Evolutionary conservation across 2,888 invertebrate species (phyloP).

Genomic region (Malthinus seriepunctatus): DNA sequence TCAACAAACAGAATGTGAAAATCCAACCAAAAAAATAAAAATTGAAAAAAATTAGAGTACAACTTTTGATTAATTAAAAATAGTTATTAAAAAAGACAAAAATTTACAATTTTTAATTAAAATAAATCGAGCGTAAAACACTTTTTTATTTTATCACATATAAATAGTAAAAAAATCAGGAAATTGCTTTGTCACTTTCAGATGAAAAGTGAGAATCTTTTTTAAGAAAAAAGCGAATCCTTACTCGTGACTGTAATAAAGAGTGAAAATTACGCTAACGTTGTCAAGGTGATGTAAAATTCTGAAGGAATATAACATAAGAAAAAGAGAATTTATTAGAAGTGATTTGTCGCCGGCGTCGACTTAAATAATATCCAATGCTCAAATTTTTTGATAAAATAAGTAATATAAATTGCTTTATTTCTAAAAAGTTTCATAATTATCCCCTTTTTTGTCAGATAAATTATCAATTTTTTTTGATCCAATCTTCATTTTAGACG

Average conservation of each 20-base stretch:
- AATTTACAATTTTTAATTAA: no score
- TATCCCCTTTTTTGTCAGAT: no score
- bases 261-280: conserved; percentile 21
- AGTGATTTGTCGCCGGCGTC: conserved; percentile 20
- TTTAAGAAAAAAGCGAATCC: conserved; percentile 9
- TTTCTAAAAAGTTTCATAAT: neutral
- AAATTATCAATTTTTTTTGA: no score
- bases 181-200: conserved; percentile 6
- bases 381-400: conserved; percentile 11
- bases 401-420: conserved; percentile 6
- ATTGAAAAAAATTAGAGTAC: no score
- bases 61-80: no score
- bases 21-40: no score
- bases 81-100: no score
- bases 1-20: no score
- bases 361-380: conserved; percentile 16
- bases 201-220: neutral
- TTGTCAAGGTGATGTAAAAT: conserved; percentile 21
- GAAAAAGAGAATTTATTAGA: conserved; percentile 21
- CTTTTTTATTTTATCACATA: neutral
- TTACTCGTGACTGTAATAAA: conserved; percentile 21
- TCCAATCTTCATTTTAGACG: no score
- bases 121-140: no score
- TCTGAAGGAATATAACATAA: conserved; percentile 16
- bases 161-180: conserved; percentile 5